Base-by-base conservation (phyloP, 2,888 invertebrate species). In the Galerucella nymphaeae region DNA sequence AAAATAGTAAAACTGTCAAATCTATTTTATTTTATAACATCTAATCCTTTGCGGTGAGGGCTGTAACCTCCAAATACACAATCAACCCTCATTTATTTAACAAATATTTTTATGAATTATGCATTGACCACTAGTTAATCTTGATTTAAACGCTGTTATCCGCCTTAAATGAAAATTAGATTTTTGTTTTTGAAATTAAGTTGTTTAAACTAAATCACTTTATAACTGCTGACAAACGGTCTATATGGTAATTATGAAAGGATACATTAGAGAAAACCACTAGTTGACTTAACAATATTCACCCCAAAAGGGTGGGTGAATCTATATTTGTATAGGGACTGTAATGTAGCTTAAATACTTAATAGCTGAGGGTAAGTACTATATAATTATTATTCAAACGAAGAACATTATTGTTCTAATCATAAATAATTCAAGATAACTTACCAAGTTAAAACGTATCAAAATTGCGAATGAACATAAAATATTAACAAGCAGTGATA, bases 221-320 rank as follows among this genome's bases (percentile, higher is more conserved):
- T 69, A 58, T 65, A 75, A 66, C 66, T 72, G 61, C 76, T 76
- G 77, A 78, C 77, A 76, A 76, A 76, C 76, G 75, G 76, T 79
- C 76, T 75, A 71, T 76, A 64, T 78, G 76, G n/a, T 80, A 79
- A 80, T 80, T 79, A 80, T 79, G 77, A 76, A 74, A 76, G 76
- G 79, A 80, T 79, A 79, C 78, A 75, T 75, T 75, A 69, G 68
- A 77, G 71, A 72, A 66, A 71, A 67, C 69, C 30, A 30, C 13
- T 38, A 59, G 38, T 59, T 59, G 59, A 14, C 30, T 70, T 57
- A 64, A 68, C 57, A 64, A 45, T n/a, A n/a, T 50, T 70, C n/a
- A 61, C 65, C 61, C 18, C n/a, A 18, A 50, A 59, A 71, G 61
- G 66, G 61, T 66, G 38, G 16, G 10, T 59, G 53, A 53, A 2